Conservation (phyloP, 2,113 vertebrate species). For the Poicephalus gulielmi region DNA sequence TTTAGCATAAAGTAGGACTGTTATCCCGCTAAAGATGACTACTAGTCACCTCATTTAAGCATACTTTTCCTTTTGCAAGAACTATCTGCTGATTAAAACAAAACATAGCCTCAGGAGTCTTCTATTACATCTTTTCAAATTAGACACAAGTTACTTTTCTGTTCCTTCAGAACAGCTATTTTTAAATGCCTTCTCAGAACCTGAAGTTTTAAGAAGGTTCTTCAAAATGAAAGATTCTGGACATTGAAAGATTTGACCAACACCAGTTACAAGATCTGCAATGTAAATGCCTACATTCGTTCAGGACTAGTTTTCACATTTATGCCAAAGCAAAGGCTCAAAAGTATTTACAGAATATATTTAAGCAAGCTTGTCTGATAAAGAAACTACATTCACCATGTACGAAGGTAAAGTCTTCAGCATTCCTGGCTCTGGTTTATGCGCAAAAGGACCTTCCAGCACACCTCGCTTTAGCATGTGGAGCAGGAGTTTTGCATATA, state of each 20-base stretch:
- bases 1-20: neutral
- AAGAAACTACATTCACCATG: conserved; percentile 79
- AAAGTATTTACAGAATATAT: neutral
- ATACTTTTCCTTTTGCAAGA: neutral
- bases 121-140: neutral
- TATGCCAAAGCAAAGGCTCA: neutral
- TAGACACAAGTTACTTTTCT: neutral
- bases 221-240: neutral
- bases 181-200: neutral
- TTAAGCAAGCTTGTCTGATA: neutral
- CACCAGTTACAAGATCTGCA: neutral
- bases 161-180: neutral
- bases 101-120: neutral
- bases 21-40: neutral
- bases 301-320: neutral
- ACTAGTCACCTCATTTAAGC: neutral
- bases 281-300: neutral
- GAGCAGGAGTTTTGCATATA: conserved; percentile 85
- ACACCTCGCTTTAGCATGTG: conserved; percentile 88
- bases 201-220: neutral
- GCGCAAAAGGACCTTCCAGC: conserved; percentile 86
- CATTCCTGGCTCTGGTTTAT: conserved; percentile 83
- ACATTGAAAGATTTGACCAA: neutral
- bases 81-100: neutral
- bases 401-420: conserved; percentile 87